Percentiles rank a stretch among this genome's conserved stretches.
Evolutionary conservation across 2,888 invertebrate species (phyloP).

Genomic region (Branchipolynoe longqiensis): DNA sequence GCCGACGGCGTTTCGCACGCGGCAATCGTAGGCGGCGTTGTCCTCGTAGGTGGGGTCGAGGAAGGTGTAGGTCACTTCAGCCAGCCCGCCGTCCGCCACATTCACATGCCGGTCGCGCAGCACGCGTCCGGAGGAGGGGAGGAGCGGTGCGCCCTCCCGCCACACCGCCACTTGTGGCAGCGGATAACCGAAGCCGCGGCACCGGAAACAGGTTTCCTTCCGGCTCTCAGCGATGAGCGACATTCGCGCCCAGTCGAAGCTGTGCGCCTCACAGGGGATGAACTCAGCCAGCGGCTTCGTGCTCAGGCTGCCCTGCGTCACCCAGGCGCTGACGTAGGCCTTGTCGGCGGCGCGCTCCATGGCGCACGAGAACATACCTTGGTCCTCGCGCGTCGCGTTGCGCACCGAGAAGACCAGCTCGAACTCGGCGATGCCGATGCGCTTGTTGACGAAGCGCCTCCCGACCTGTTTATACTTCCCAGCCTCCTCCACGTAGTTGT

Average conservation of each 20-base stretch:
- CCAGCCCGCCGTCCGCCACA: conserved; percentile 56
- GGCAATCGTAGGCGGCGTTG: conserved; percentile 50
- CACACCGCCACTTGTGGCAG: conserved; percentile 35
- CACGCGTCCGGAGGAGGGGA: not conserved
- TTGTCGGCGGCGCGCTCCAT: conserved; percentile 55
- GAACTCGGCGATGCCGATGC: conserved; percentile 16
- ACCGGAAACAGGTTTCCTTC: conserved; percentile 60
- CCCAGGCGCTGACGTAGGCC: conserved; percentile 60
- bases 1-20: conserved; percentile 32
- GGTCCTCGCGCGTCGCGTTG: conserved; percentile 61
- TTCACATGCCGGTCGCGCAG: conserved; percentile 57
- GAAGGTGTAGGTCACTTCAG: conserved; percentile 56
- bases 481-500: conserved; percentile 58
- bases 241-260: not conserved
- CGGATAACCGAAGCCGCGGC: conserved; percentile 59
- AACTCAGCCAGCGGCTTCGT: conserved; percentile 48
- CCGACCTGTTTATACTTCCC: conserved; percentile 56
- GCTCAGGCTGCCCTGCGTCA: conserved; percentile 41
- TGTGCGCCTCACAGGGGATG: conserved; percentile 52
- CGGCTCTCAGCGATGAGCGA: not conserved
- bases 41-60: conserved; percentile 50
- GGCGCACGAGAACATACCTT: conserved; percentile 60
- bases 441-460: conserved; percentile 10
- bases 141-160: conserved; percentile 20
- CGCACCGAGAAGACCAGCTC: conserved; percentile 52